These are phyloP conservation scores for Trichomalopsis sarcophagae DNA, from an alignment of 1,140 invertebrate genomes.

Conservation along the genomic window DNA sequence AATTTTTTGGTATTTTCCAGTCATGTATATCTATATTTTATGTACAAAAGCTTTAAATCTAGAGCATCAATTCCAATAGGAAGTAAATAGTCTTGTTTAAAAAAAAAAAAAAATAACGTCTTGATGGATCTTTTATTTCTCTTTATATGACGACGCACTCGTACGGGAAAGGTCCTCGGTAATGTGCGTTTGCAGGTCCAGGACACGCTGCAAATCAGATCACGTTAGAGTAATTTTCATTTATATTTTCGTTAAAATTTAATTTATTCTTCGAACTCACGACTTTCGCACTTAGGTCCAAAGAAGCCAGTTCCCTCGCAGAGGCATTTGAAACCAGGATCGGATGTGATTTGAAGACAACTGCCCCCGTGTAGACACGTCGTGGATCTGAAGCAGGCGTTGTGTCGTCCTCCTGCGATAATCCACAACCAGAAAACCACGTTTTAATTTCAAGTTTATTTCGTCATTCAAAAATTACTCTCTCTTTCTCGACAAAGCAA, in stretches of 20 bases:
- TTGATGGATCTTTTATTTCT: slow-evolving; percentile 9
- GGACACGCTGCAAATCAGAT: slow-evolving; percentile 77
- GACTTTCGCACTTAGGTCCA: slow-evolving; percentile 80
- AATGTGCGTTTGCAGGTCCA: slow-evolving; percentile 66
- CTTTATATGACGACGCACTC: slow-evolving; percentile 81
- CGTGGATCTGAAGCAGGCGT: slow-evolving; percentile 76
- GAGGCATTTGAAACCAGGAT: slow-evolving; percentile 81
- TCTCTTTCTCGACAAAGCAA: neutral
- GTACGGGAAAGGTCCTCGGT: slow-evolving; percentile 78
- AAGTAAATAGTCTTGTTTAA: slow-evolving; percentile 19
- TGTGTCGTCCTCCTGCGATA: slow-evolving; percentile 76
- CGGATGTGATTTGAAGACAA: slow-evolving; percentile 81
- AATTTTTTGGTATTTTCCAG: slow-evolving; percentile 41
- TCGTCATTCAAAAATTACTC: neutral
- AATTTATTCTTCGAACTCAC: slow-evolving; percentile 68
- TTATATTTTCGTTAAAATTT: neutral
- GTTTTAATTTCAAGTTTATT: neutral
- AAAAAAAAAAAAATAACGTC: slow-evolving; percentile 11
- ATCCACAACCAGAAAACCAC: neutral
- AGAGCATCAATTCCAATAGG: slow-evolving; percentile 13
- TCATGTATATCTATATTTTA: slow-evolving; percentile 59
- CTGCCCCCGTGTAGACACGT: slow-evolving; percentile 80
- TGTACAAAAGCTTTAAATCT: slow-evolving; percentile 58
- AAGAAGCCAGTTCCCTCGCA: slow-evolving; percentile 85
- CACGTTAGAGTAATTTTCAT: neutral